Percentiles rank a stretch among this genome's conserved stretches.
phyloP scores from a whole-genome alignment of 1,140 invertebrate genomes.

The Orchesella cincta region DNA sequence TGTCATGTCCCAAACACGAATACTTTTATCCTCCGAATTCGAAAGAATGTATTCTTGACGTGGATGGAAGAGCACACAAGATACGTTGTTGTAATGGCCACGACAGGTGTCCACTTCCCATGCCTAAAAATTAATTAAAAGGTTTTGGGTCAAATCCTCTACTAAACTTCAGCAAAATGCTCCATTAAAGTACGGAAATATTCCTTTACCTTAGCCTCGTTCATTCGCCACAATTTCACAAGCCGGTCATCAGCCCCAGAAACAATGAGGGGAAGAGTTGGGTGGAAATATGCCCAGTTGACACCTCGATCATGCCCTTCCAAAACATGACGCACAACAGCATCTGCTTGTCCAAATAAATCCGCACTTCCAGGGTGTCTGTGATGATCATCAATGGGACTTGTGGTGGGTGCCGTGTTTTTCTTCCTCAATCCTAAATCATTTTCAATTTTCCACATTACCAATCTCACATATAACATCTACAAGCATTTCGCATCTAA shows the following conservation, averaged over 20 bases:
- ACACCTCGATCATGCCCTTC: slow-evolving; percentile 97
- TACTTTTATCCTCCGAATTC: slow-evolving; percentile 97
- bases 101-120: slow-evolving; percentile 99
- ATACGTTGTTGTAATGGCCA: slow-evolving; percentile 99
- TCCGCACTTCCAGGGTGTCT: slow-evolving; percentile 87
- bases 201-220: slow-evolving; percentile 76
- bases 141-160: not conserved
- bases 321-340: slow-evolving; percentile 95
- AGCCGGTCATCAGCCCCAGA: slow-evolving; percentile 97
- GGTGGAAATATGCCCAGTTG: slow-evolving; percentile 98
- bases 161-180: not conserved
- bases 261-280: slow-evolving; percentile 89
- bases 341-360: slow-evolving; percentile 95
- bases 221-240: slow-evolving; percentile 99
- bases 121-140: slow-evolving; percentile 62
- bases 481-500: not conserved
- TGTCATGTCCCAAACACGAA: slow-evolving; percentile 98
- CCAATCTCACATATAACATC: not conserved
- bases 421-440: slow-evolving; percentile 83
- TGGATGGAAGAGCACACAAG: slow-evolving; percentile 96
- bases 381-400: slow-evolving; percentile 84
- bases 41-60: slow-evolving; percentile 94
- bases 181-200: slow-evolving; percentile 13
- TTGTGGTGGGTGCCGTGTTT: slow-evolving; percentile 91
- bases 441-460: slow-evolving; percentile 41